Percentiles rank a stretch among this genome's conserved stretches.
Evolutionary conservation across 2,113 vertebrate species (phyloP).

Genomic region (Phyllopteryx taeniolatus): DNA sequence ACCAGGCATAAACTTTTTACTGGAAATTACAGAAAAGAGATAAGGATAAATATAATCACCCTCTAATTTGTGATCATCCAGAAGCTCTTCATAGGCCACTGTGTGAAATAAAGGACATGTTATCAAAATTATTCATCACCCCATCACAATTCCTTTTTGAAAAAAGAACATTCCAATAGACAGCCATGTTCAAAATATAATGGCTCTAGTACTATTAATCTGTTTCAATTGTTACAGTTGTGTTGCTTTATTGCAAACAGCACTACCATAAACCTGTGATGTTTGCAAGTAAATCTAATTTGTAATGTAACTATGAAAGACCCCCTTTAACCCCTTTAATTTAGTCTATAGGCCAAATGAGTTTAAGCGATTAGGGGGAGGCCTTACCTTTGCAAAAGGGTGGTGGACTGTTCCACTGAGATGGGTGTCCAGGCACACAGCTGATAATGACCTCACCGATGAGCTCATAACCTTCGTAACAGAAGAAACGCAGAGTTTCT

Average conservation of each 20-base stretch:
- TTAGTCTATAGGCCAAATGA: no score
- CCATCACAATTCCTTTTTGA: background rate
- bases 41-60: conserved; percentile 57
- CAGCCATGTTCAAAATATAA: background rate
- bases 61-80: conserved; percentile 87
- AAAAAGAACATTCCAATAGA: background rate
- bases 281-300: no score
- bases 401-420: conserved; percentile 89
- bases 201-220: background rate
- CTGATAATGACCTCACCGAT: conserved; percentile 89
- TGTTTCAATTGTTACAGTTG: no score
- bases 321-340: no score
- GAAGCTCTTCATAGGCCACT: conserved; percentile 88
- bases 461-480: conserved; percentile 90
- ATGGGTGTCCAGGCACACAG: conserved; percentile 86
- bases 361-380: no score
- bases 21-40: background rate
- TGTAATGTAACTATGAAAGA: no score
- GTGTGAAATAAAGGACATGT: conserved; percentile 16
- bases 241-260: background rate
- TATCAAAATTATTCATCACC: background rate
- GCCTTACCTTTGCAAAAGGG: conserved; percentile 87
- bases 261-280: no score
- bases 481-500: conserved; percentile 89
- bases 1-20: background rate